A percentile compares a stretch with the other conserved stretches of the same genome.
These are phyloP conservation scores for Epinotia ramella DNA, from an alignment of 2,888 invertebrate genomes.

Conservation along the genomic window DNA sequence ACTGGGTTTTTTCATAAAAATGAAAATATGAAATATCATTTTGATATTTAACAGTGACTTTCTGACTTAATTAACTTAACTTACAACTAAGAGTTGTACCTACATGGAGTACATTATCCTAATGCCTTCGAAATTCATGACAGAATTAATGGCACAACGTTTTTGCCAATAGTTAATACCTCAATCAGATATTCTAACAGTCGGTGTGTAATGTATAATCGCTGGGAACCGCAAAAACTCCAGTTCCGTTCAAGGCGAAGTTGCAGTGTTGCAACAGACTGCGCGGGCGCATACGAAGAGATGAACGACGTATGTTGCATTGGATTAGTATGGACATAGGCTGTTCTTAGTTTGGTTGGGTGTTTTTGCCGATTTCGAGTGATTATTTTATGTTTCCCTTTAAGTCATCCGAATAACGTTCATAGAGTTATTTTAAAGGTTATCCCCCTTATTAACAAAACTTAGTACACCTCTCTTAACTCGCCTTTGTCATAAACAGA, in stretches of 20 bases:
- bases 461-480: too few relatives aligned
- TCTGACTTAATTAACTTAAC: too few relatives aligned
- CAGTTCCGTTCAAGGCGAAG: conserved; percentile 30
- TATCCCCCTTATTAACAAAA: background rate
- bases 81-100: too few relatives aligned
- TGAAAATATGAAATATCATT: too few relatives aligned
- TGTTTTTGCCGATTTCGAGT: conserved; percentile 12
- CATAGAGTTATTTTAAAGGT: too few relatives aligned
- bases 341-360: background rate
- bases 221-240: conserved; percentile 38
- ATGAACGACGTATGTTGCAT: conserved; percentile 4
- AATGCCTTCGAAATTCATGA: background rate
- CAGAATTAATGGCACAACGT: background rate
- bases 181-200: conserved; percentile 28
- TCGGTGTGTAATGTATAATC: conserved; percentile 38
- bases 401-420: background rate
- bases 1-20: too few relatives aligned
- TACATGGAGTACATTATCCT: too few relatives aligned
- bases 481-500: too few relatives aligned
- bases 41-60: too few relatives aligned
- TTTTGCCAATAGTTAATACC: conserved; percentile 23
- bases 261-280: conserved; percentile 24
- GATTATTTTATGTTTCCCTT: conserved; percentile 12
- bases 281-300: background rate
- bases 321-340: background rate